Evolutionary conservation across 2,888 invertebrate genomes (phyloP), one percentile per base, ranked within the genome.

Genomic region (Geotrupes spiniger): DNA sequence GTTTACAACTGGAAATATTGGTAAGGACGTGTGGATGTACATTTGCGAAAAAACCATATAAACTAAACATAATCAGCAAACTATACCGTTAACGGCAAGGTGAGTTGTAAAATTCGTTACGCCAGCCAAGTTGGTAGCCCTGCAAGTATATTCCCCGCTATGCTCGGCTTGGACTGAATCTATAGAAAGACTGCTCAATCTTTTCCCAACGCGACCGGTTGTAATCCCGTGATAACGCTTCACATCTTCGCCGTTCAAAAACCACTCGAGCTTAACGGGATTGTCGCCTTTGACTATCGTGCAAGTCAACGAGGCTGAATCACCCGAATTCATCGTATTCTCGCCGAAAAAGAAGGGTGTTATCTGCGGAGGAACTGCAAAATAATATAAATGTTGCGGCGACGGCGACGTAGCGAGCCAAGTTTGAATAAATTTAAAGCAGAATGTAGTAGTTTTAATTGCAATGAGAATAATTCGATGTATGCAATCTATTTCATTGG

Each of bases 221-320:
- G 78, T 74, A 46, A 83, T 75, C 55, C 82, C 82, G 56, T 73
- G 72, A 25, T 38, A n/a, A 9, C 54, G 40, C 1, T 38, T 72
- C 47, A 79, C 74, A 46, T 73, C 69, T 36, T 76, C 66, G 8
- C 73, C 69, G 45, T 80, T 81, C 58, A 83, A 77, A 36, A 76
- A 76, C 88, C 88, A 89, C 36, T 75, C 72, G 21, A 87, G 79
- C 51, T 78, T 77, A 39, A 92, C 75, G 2, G 91, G 91, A 63
- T 82, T 79, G 71, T 91, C 91, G 46, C 92, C 89, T 69, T 87
- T 87, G 64, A 80, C 80, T 38, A 86, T 78, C 40, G 84, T 82
- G 71, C 88, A 88, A 53, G 82, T 79, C 49, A 85, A 79, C 28
- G 85, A 84, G 27, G 84, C 83, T 75, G 83, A 82, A 63, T 87